Evolutionary conservation across 2,888 invertebrate species (phyloP).

Genomic region (Dasysyrphus albostriatus): DNA sequence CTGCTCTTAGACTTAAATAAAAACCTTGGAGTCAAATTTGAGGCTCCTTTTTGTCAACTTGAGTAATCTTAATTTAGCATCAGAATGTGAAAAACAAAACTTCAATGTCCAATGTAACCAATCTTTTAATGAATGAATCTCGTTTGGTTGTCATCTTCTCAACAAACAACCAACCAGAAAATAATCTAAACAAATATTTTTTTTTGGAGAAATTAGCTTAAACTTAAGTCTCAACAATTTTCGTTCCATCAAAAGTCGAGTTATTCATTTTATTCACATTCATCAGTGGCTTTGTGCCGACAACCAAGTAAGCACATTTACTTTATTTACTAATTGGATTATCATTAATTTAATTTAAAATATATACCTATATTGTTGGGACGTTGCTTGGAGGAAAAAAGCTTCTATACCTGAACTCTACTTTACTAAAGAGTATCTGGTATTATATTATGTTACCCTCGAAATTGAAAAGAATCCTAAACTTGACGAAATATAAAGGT

Average conservation of each 20-base stretch:
- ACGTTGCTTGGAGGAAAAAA: background rate
- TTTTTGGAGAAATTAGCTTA: background rate
- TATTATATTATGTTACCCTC: slow-evolving; percentile 12
- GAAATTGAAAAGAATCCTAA: slow-evolving; percentile 36
- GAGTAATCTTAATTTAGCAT: no score
- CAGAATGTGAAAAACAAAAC: no score
- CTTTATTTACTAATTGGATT: slow-evolving; percentile 40
- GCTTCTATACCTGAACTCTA: background rate
- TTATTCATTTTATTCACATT: slow-evolving; percentile 5
- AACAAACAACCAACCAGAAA: no score
- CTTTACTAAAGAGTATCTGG: background rate
- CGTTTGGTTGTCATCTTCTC: no score
- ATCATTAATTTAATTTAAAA: slow-evolving; percentile 35
- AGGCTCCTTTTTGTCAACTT: no score
- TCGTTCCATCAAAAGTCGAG: background rate
- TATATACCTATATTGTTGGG: background rate
- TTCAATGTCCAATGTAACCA: no score
- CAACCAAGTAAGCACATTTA: slow-evolving; percentile 25
- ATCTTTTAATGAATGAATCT: no score
- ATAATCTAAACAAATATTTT: background rate
- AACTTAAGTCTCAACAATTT: background rate
- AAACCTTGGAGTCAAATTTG: no score
- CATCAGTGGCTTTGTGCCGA: slow-evolving; percentile 16
- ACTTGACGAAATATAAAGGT: background rate
- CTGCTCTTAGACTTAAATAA: no score